Percentiles rank a stretch among this genome's conserved stretches.
These are phyloP conservation scores for Hartigia nigra DNA, from an alignment of 2,888 invertebrate species.

Conservation along the genomic window DNA sequence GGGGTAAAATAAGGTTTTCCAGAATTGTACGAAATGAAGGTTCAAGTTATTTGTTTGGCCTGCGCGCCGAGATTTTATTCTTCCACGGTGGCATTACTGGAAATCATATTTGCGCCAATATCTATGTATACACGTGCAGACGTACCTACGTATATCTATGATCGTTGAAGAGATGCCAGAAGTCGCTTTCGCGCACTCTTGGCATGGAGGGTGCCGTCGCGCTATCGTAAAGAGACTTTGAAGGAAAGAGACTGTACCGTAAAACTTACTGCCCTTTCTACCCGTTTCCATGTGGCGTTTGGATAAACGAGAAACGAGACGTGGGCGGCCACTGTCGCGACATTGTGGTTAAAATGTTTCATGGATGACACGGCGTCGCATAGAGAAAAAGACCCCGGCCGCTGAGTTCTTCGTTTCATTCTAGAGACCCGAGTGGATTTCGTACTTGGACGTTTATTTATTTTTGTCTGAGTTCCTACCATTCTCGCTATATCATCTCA, in stretches of 20 bases:
- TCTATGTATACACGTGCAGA: constrained; percentile 28
- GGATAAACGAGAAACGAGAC: constrained; percentile 35
- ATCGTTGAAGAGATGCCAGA: neutral
- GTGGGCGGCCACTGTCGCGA: constrained; percentile 31
- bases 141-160: neutral
- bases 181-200: neutral
- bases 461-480: constrained; percentile 44
- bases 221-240: constrained; percentile 34
- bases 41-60: constrained; percentile 45
- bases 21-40: constrained; percentile 25
- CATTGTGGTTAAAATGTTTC: constrained; percentile 45
- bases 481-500: constrained; percentile 24
- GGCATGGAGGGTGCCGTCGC: neutral
- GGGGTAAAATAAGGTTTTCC: neutral
- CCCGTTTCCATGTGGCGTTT: constrained; percentile 30
- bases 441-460: constrained; percentile 47
- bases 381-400: neutral
- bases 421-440: constrained; percentile 52
- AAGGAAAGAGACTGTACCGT: constrained; percentile 26
- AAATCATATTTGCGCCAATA: constrained; percentile 57
- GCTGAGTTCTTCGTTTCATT: constrained; percentile 40
- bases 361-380: constrained; percentile 21
- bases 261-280: constrained; percentile 30
- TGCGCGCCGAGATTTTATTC: constrained; percentile 46
- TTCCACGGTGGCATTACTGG: constrained; percentile 40